Evolutionary conservation across 2,797 vertebrate species (phyloP), one percentile per base, ranked within the genome.

Genomic region (Aplochiton taeniatus): DNA sequence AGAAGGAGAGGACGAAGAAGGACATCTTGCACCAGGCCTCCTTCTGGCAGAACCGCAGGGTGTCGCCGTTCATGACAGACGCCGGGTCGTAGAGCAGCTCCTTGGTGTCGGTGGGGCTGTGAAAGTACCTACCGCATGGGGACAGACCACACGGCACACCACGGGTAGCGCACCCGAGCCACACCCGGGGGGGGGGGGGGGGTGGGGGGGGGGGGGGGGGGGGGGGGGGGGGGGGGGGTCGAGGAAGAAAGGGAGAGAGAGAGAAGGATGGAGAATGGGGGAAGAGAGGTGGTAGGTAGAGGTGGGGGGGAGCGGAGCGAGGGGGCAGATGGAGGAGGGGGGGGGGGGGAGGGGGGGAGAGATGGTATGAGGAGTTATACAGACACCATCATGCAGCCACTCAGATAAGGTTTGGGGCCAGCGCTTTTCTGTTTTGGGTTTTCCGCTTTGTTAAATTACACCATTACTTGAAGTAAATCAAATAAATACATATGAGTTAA

Each of bases 1-100:
- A 98, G 93, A 97, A 98, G 67, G 97, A 98, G 31, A 99, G 94
- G 67, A 98, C 93, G 31, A 98, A 99, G 89, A 99, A 99, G 70
- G 94, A 96, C 88, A 98, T 92, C 89, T 99, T 99, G 85, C 97
- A 99, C 97, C 97, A 99, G 70, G 97, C 96, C 84, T 99, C 97
- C 88, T 98, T 98, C 85, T 96, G 93, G 83, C 97, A 99, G 90
- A 97, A 98, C 82, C 92, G 95, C 76, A 99, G 90, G 1, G 96
- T 98, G 74, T 97, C 96, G 0, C 95, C 96, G 0, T 97, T 98
- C 96, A 98, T 98, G 84, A 98, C 96, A 2, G 91, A 95, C 0
- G 95, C 95, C 0, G 98, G 98, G 78, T 99, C 98, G 9, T 98
- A 98, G 7, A 96, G 94, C 55, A 97, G 92, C 79, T 98, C 96